Conservation (phyloP, 1,140 invertebrate genomes). For the Nomia melanderi region DNA sequence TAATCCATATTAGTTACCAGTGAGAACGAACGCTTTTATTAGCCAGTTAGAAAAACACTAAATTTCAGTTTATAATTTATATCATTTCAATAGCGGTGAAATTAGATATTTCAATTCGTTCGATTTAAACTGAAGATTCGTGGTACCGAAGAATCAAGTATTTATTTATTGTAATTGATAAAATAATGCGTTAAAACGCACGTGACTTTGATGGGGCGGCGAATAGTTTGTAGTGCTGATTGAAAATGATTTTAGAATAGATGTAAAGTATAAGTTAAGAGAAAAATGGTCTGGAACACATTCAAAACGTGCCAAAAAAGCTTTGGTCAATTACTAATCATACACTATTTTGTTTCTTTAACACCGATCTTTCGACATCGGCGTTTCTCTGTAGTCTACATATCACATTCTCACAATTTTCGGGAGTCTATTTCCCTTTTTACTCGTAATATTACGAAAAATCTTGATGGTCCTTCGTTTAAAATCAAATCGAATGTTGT, state of each 20-base stretch:
- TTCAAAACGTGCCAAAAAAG: conserved; percentile 71
- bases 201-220: conserved; percentile 23
- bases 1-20: too few species aligned
- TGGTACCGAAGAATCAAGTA: not conserved
- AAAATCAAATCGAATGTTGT: not conserved
- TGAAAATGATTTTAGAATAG: conserved; percentile 39
- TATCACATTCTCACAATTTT: conserved; percentile 39
- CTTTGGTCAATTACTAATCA: conserved; percentile 59
- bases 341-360: conserved; percentile 28
- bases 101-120: too few species aligned
- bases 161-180: not conserved
- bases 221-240: conserved; percentile 18
- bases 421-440: conserved; percentile 11
- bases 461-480: not conserved
- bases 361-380: not conserved
- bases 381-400: conserved; percentile 30
- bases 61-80: too few species aligned
- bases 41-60: too few species aligned
- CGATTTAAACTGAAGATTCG: not conserved
- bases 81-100: too few species aligned
- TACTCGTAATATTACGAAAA: conserved; percentile 6
- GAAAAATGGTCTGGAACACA: conserved; percentile 77
- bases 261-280: conserved; percentile 61
- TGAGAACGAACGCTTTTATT: too few species aligned
- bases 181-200: conserved; percentile 30